Conservation (phyloP, 1,140 invertebrate species). For the Papilio machaon region DNA sequence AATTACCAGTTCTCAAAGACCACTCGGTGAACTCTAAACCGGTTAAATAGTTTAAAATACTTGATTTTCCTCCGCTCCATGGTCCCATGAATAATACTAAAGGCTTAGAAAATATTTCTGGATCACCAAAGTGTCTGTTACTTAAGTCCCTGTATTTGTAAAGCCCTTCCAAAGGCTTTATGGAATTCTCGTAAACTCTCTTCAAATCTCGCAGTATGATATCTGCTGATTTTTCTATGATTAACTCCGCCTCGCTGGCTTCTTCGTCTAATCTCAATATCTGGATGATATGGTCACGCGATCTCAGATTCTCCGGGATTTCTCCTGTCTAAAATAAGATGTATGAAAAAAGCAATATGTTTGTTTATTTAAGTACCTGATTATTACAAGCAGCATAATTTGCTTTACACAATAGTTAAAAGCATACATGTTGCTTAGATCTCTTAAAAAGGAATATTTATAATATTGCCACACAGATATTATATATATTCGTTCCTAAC, state of each 20-base stretch:
- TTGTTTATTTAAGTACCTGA: not conserved
- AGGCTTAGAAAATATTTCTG: slow-evolving; percentile 97
- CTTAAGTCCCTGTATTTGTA: slow-evolving; percentile 97
- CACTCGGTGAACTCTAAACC: slow-evolving; percentile 92
- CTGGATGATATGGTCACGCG: slow-evolving; percentile 90
- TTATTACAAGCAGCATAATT: not conserved
- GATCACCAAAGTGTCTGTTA: slow-evolving; percentile 95
- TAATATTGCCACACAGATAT: not conserved
- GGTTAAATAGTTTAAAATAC: slow-evolving; percentile 96
- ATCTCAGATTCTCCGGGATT: slow-evolving; percentile 89
- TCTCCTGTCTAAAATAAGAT: slow-evolving; percentile 84
- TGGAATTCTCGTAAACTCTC: slow-evolving; percentile 92
- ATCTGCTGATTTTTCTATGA: slow-evolving; percentile 88
- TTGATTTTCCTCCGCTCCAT: slow-evolving; percentile 97
- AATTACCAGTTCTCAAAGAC: slow-evolving; percentile 92
- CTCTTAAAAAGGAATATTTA: not conserved
- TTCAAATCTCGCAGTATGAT: slow-evolving; percentile 93
- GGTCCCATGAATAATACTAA: slow-evolving; percentile 96
- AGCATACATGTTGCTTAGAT: not conserved
- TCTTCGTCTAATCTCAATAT: slow-evolving; percentile 91
- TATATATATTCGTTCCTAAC: slow-evolving; percentile 34
- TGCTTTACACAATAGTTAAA: not conserved
- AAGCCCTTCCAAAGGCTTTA: slow-evolving; percentile 93
- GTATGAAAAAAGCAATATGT: not conserved
- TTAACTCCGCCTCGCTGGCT: slow-evolving; percentile 86